phyloP scores from a whole-genome alignment of 2,888 invertebrate species.

The Hofmannophila pseudospretella region DNA sequence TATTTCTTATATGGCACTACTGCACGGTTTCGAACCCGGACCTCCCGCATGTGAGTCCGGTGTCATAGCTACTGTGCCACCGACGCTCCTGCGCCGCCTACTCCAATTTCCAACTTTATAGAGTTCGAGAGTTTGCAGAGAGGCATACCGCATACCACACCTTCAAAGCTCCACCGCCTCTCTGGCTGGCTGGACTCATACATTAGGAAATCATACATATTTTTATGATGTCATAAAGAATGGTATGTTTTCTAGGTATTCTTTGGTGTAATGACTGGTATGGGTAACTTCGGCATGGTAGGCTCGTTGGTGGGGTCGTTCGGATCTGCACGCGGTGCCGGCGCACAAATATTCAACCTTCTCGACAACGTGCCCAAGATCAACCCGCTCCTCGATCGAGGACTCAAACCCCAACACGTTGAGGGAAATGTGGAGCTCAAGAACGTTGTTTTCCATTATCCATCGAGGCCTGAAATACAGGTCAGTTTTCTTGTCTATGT shows the following conservation, averaged over 20 bases:
- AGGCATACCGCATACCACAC: no score
- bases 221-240: no score
- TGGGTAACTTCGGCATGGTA: constrained; percentile 88
- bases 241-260: constrained; percentile 83
- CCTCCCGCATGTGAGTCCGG: no score
- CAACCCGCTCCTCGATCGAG: constrained; percentile 81
- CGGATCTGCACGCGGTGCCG: constrained; percentile 88
- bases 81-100: no score
- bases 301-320: constrained; percentile 89
- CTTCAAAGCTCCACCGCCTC: no score
- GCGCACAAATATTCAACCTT: constrained; percentile 85
- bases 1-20: no score
- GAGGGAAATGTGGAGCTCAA: constrained; percentile 85
- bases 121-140: no score
- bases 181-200: no score
- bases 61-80: no score
- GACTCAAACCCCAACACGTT: constrained; percentile 74
- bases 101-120: no score
- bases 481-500: constrained; percentile 58
- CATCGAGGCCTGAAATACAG: constrained; percentile 85
- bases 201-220: no score
- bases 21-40: no score
- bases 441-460: constrained; percentile 88
- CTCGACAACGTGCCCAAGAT: constrained; percentile 87
- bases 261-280: constrained; percentile 86